Conservation (phyloP, 2,888 invertebrate species). For the Eristalis pertinax region DNA sequence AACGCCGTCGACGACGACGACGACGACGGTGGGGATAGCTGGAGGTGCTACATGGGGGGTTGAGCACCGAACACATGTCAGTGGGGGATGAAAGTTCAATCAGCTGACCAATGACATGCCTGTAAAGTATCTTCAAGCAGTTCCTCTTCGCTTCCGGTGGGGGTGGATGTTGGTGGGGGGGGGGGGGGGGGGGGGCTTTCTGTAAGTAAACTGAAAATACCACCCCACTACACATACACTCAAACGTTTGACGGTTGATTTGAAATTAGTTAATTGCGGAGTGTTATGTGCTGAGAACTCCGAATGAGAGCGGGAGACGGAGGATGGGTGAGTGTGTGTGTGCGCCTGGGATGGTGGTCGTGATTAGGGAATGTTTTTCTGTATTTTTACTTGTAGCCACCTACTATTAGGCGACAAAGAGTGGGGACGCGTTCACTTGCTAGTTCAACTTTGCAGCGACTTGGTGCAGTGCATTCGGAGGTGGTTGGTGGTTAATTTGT, state of each 20-base stretch:
- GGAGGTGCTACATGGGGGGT: slow-evolving; percentile 33
- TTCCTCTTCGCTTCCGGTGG: background rate
- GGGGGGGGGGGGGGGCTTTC: background rate
- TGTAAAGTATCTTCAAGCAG: slow-evolving; percentile 48
- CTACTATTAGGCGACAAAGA: background rate
- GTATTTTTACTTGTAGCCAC: slow-evolving; percentile 10
- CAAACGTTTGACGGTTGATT: slow-evolving; percentile 33
- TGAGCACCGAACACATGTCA: slow-evolving; percentile 42
- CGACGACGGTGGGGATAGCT: slow-evolving; percentile 13
- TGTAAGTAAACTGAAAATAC: slow-evolving; percentile 25
- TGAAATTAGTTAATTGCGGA: slow-evolving; percentile 55
- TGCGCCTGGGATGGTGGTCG: slow-evolving; percentile 12
- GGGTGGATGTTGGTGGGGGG: slow-evolving; percentile 3
- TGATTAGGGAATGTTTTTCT: slow-evolving; percentile 16
- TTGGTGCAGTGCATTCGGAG: too few relatives aligned
- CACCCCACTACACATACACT: background rate
- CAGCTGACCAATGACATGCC: slow-evolving; percentile 65
- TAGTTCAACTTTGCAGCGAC: background rate
- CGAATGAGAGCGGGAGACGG: background rate
- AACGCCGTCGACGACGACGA: background rate
- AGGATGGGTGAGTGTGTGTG: background rate
- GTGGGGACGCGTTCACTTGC: background rate
- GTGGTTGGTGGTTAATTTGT: too few relatives aligned
- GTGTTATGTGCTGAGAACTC: slow-evolving; percentile 12
- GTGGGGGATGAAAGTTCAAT: slow-evolving; percentile 69